A percentile compares a stretch with the other conserved stretches of the same genome.
These are phyloP conservation scores for Cryptoblepharus egeriae DNA, from an alignment of 2,797 vertebrate species.

Conservation along the genomic window DNA sequence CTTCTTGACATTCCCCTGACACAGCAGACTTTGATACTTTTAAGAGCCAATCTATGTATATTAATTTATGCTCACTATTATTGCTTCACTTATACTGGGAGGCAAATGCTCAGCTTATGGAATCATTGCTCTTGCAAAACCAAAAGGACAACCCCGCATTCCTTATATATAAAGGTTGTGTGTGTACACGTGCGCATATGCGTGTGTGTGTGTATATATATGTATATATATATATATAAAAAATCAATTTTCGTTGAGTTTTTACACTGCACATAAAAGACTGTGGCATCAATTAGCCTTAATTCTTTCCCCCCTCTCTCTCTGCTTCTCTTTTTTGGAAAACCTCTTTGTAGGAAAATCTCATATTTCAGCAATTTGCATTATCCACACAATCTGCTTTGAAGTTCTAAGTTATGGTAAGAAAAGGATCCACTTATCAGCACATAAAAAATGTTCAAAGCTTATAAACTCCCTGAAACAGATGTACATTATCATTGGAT, in stretches of 20 bases:
- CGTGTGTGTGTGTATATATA: too few relatives aligned
- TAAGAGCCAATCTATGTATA: constrained; percentile 53
- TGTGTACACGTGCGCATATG: too few relatives aligned
- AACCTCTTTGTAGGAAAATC: constrained; percentile 87
- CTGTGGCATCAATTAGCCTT: constrained; percentile 93
- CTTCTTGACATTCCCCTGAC: constrained; percentile 45
- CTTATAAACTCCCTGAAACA: constrained; percentile 98
- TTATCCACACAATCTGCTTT: constrained; percentile 98
- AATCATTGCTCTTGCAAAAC: constrained; percentile 50
- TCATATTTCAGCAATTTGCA: constrained; percentile 96
- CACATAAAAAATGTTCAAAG: constrained; percentile 98
- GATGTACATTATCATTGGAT: constrained; percentile 99
- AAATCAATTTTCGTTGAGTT: constrained; percentile 83
- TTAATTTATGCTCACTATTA: constrained; percentile 70
- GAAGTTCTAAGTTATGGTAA: constrained; percentile 98
- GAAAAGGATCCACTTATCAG: constrained; percentile 96
- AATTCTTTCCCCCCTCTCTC: constrained; percentile 76
- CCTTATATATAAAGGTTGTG: too few relatives aligned
- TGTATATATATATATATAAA: constrained; percentile 6
- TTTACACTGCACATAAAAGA: constrained; percentile 89
- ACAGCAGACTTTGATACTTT: constrained; percentile 68
- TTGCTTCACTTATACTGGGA: constrained; percentile 56
- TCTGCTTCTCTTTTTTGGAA: constrained; percentile 85
- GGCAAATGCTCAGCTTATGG: constrained; percentile 73
- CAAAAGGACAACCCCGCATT: too few relatives aligned